Conservation (phyloP, 2,888 invertebrate species). For the Tyria jacobaeae region DNA sequence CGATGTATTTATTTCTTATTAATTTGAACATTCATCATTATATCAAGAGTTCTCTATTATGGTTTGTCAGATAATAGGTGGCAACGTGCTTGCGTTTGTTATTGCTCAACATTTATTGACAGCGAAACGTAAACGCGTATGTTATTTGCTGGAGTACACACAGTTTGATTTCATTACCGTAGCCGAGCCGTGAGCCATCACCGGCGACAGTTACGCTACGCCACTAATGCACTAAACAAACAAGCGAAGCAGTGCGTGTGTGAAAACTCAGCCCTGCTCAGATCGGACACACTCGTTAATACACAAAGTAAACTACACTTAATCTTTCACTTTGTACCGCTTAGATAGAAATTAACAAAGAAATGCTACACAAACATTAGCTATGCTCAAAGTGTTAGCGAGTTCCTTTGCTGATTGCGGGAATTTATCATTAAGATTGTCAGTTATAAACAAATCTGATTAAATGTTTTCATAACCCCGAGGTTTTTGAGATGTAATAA, state of each 20-base stretch:
- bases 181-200: conserved; percentile 39
- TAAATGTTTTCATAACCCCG: neutral
- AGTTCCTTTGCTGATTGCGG: conserved; percentile 63
- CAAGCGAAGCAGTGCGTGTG: conserved; percentile 68
- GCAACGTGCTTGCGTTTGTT: conserved; percentile 58
- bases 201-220: conserved; percentile 73
- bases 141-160: conserved; percentile 23
- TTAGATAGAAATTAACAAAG: conserved; percentile 79
- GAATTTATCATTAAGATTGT: conserved; percentile 55
- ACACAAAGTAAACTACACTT: conserved; percentile 71
- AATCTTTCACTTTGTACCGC: conserved; percentile 82
- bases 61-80: conserved; percentile 60
- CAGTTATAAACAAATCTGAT: conserved; percentile 28
- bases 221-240: conserved; percentile 73
- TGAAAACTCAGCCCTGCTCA: conserved; percentile 78
- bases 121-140: conserved; percentile 44
- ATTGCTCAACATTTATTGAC: conserved; percentile 60
- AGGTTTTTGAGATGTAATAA: neutral
- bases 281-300: conserved; percentile 75
- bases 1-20: conserved; percentile 79
- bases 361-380: conserved; percentile 69
- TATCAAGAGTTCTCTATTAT: conserved; percentile 67
- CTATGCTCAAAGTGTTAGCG: conserved; percentile 67
- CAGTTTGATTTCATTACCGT: conserved; percentile 43
- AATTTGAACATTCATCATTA: conserved; percentile 69